Percentiles rank a stretch among this genome's conserved stretches.
Conservation (phyloP, 2,888 invertebrate species). For the Sarcophaga rosellei region DNA sequence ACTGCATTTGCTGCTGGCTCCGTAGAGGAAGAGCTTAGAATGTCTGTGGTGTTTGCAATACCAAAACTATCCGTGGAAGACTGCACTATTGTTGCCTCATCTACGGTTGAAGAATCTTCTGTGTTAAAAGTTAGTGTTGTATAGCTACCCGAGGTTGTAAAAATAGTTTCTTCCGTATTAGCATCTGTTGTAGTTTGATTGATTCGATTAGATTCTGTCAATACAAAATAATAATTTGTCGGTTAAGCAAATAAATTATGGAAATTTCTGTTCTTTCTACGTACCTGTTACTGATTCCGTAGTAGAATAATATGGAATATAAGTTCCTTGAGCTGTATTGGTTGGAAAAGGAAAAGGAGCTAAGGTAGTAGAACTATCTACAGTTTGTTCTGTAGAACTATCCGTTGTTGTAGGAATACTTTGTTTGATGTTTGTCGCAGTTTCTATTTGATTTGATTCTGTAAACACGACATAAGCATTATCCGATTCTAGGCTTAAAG, state of each 20-base stretch:
- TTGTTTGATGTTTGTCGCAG: background rate
- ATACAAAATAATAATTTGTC: background rate
- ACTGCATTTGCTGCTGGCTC: background rate
- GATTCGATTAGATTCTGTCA: background rate
- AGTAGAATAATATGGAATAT: background rate
- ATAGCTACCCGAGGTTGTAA: background rate
- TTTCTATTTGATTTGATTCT: background rate
- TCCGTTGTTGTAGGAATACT: background rate
- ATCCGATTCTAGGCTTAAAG: background rate
- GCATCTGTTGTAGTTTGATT: background rate
- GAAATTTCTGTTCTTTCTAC: background rate
- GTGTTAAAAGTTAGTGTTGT: background rate
- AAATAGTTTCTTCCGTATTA: background rate
- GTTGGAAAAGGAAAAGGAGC: background rate
- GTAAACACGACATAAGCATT: background rate
- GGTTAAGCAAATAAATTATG: background rate
- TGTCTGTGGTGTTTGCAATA: background rate
- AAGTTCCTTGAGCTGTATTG: background rate
- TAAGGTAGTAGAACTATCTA: background rate
- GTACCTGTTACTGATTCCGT: background rate
- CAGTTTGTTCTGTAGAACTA: background rate
- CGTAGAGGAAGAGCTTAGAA: background rate
- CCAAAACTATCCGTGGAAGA: no score
- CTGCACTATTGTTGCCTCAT: no score
- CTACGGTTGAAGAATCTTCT: background rate